Base-by-base conservation (phyloP, 2,797 vertebrate genomes). In the Podarcis siculus region DNA sequence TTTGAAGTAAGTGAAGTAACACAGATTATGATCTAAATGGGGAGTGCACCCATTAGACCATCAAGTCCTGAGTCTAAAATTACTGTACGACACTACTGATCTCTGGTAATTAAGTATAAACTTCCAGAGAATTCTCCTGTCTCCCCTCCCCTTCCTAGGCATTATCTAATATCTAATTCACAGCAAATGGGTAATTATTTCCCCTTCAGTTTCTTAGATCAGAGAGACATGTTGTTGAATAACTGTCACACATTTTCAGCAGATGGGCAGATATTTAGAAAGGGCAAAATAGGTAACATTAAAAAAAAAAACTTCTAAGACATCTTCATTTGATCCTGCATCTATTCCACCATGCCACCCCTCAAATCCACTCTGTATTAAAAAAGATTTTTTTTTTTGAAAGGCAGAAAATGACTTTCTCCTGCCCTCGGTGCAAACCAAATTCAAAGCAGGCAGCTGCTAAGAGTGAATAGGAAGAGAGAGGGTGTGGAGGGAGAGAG, bases 371-470 rank as follows among this genome's bases (percentile, higher is more conserved):
- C 55, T 83, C 85, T 45, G 12, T 79, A 91, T 61, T 32, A 13
- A 76, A 90, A 91, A 94, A 66, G 90, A 12, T 12, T 90, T 10
- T 49, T 15, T 15, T 55, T 55, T 13, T 13, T 15, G 86, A 85
- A 92, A 91, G 86, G 80, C 87, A 88, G 90, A 92, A 93, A 94
- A 92, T 93, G 0, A 89, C 90, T 92, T 92, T 94, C 64, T 83
- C 55, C 42, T 93, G 91, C 39, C 83, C 89, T 92, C 91, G 73
- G 90, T 91, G 89, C 86, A 92, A 94, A 92, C 89, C 75, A 95
- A 94, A 94, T 92, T 94, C 91, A 90, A 94, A 94, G 80, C 82
- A 95, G 87, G 89, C 93, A 94, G 91, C 92, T 95, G 90, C 88
- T 86, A 94, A 76, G 39, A 94, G 25, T 90, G 85, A 93, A 92